Evolutionary conservation across 1,140 invertebrate genomes (phyloP).

Genomic region (Brachionus manjavacas): DNA sequence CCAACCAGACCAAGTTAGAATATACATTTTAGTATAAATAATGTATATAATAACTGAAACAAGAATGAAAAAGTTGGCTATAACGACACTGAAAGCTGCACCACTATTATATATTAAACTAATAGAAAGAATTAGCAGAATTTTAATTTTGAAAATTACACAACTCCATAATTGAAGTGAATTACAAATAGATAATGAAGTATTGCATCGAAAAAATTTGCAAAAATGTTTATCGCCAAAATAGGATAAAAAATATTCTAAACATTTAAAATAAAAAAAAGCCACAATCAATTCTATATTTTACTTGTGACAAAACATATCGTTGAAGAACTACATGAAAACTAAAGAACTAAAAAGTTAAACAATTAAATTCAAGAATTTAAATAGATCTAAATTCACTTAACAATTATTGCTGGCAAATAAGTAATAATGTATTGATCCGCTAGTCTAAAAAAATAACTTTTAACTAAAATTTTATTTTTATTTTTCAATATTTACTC

Average conservation of each 20-base stretch:
- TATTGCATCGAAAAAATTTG: slow-evolving; percentile 15
- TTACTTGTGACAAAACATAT: slow-evolving; percentile 32
- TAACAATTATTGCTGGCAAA: slow-evolving; percentile 19
- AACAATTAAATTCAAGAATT: background rate
- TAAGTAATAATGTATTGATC: slow-evolving; percentile 22
- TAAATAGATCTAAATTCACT: background rate
- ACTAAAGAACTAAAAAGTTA: background rate
- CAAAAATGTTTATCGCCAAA: background rate
- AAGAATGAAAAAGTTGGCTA: slow-evolving; percentile 4
- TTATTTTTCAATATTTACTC: background rate
- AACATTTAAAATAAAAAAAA: background rate
- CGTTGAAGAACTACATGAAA: slow-evolving; percentile 19
- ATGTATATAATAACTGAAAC: background rate
- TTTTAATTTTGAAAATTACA: background rate
- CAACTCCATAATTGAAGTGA: background rate
- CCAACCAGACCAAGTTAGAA: slow-evolving; percentile 24
- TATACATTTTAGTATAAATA: slow-evolving; percentile 11
- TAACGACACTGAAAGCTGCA: background rate
- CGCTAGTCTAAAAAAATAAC: background rate
- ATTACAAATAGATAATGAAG: background rate
- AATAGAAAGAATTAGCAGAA: background rate
- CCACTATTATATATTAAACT: background rate
- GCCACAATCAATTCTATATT: background rate
- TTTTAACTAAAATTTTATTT: background rate
- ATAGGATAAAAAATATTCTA: slow-evolving; percentile 32